Evolutionary conservation across 2,797 vertebrate genomes (phyloP), one percentile per base, ranked within the genome.

Genomic region (Glyptemys insculpta): DNA sequence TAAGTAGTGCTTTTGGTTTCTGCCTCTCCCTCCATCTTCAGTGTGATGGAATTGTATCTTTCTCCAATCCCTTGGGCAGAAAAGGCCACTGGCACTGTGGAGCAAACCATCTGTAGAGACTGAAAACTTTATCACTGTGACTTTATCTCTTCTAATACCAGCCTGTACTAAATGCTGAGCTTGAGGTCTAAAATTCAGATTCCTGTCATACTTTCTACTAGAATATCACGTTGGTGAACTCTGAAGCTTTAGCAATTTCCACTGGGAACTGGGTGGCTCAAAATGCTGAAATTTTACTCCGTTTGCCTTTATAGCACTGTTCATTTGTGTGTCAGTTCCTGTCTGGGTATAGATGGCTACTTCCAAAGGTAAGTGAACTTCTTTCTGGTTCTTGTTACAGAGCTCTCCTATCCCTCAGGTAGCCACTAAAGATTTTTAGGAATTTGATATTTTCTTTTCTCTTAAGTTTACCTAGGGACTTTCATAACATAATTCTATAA

Each of bases 171-270:
- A 94, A 87, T 80, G 78, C 88, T 91, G 94, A 92, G 89, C 81
- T 87, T 97, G 95, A 96, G 91, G 87, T 96, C 97, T 95, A 18
- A 88, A 59, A 91, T 59, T 37, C 54, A n/a, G 25, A 0, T 93
- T 96, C 8, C 2, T 84, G 47, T 72, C 91, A 18, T 79, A n/a
- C 90, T 94, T 87, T n/a, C 25, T 16, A 65, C 16, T 81, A 88
- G 82, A 93, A 95, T 93, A 94, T 96, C 95, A 96, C 59, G 83
- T 90, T 95, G 93, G 87, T 88, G 85, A 92, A 76, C 91, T 94
- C 93, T 97, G 93, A 89, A 97, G 91, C 84, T 92, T 96, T 92
- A 97, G 93, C 92, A 95, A 89, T 94, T 95, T 91, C 91, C 87
- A 25, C 1, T 1, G 82, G 87, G 87, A 95, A 85, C 9, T 74